Conservation (phyloP, 2,113 vertebrate species). For the Epinephelus moara region DNA sequence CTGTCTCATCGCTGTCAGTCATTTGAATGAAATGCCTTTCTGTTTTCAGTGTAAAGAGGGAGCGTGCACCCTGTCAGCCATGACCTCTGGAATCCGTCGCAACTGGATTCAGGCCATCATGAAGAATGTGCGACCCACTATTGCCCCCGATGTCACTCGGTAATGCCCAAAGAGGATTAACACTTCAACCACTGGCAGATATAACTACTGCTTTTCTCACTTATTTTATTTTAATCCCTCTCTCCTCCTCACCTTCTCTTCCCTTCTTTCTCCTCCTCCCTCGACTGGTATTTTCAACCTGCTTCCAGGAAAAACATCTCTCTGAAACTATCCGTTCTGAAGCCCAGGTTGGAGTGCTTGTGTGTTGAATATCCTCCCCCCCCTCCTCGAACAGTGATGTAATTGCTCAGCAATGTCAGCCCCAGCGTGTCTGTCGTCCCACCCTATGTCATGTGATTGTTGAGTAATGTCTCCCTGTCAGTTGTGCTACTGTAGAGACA, state of each 20-base stretch:
- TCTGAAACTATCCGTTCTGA: slow-evolving; percentile 93
- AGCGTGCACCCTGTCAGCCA: slow-evolving; percentile 93
- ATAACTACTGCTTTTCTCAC: slow-evolving; percentile 59
- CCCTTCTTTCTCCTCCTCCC: slow-evolving; percentile 57
- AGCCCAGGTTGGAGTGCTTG: slow-evolving; percentile 89
- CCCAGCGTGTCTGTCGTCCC: slow-evolving; percentile 69
- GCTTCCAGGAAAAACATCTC: slow-evolving; percentile 92
- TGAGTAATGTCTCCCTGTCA: slow-evolving; percentile 73
- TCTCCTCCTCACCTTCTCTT: slow-evolving; percentile 78
- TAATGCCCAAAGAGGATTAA: slow-evolving; percentile 77
- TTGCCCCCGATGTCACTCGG: slow-evolving; percentile 95
- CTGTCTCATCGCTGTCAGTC: slow-evolving; percentile 20
- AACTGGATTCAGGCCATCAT: slow-evolving; percentile 99
- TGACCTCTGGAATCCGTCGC: slow-evolving; percentile 97
- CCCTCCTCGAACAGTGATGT: slow-evolving; percentile 72
- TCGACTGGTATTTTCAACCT: slow-evolving; percentile 79
- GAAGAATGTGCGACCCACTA: slow-evolving; percentile 93
- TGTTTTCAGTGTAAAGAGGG: slow-evolving; percentile 91
- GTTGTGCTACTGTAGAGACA: slow-evolving; percentile 66
- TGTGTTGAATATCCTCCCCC: slow-evolving; percentile 65
- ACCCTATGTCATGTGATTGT: slow-evolving; percentile 74
- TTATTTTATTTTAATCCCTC: slow-evolving; percentile 63
- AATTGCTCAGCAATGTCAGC: slow-evolving; percentile 74
- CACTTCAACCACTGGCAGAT: slow-evolving; percentile 49
- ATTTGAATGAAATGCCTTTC: slow-evolving; percentile 19